phyloP scores from a whole-genome alignment of 1,140 invertebrate genomes.

The Gonioctena quinquepunctata region DNA sequence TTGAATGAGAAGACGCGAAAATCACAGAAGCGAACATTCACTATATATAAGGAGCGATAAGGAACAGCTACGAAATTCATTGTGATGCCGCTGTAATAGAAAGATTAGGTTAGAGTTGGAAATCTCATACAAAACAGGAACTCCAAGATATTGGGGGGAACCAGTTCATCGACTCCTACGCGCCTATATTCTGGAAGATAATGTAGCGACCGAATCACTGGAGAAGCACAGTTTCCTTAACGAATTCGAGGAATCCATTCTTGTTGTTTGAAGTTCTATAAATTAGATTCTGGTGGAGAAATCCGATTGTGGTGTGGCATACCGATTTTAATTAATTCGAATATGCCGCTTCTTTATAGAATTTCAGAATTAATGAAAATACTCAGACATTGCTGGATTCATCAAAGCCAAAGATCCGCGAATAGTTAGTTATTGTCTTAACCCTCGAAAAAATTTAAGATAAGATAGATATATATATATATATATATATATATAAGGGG shows the following conservation, averaged over 20 bases:
- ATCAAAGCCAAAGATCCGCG: too few relatives aligned
- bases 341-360: too few relatives aligned
- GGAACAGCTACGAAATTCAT: slow-evolving; percentile 36
- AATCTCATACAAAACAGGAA: slow-evolving; percentile 22
- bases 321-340: too few relatives aligned
- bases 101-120: slow-evolving; percentile 44
- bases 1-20: background rate
- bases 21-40: background rate
- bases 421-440: too few relatives aligned
- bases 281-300: too few relatives aligned
- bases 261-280: too few relatives aligned
- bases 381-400: too few relatives aligned
- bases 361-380: too few relatives aligned
- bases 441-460: too few relatives aligned
- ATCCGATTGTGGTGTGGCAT: too few relatives aligned
- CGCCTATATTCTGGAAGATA: background rate
- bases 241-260: background rate
- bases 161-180: background rate
- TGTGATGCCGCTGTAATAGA: slow-evolving; percentile 43
- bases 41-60: slow-evolving; percentile 28
- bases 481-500: too few relatives aligned
- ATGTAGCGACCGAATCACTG: background rate
- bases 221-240: slow-evolving; percentile 1
- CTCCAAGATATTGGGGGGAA: slow-evolving; percentile 9
- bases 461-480: too few relatives aligned